Base-by-base conservation (phyloP, 2,888 invertebrate species). In the Oxyteleia sp. region DNA sequence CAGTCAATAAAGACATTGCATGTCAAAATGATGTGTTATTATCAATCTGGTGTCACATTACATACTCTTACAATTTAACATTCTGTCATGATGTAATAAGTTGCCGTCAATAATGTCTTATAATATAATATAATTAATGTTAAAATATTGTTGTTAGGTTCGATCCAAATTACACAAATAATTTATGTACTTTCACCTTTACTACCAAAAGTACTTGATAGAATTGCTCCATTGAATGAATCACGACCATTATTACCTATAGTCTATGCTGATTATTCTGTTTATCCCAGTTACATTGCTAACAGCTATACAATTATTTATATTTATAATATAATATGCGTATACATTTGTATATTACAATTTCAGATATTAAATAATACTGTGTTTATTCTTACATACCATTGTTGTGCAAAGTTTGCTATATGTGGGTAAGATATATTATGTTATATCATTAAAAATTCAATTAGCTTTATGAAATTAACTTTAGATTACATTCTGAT, bases 331-430 rank as follows among this genome's bases (percentile, higher is more conserved):
- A 11, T 78, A 13, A 1, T 53, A n/a, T 69, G 78, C 15, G 69
- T 78, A 23, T 78, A 69, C 29, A 69, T 78, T 8, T 78, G 78
- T 55, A 23, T 53, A 18, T 23, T 78, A 20, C 78, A 78, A 29
- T 69, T 78, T 63, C 78, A 78, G 55, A 69, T 78, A 32, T 20
- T 78, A 29, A 78, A 78, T 23, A 78, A 69, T 45, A 78, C 69
- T 23, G 63, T 78, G 10, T 78, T 78, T 68, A 69, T 78, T 11
- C 66, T 76, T 2, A 68, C 76, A 1, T 76, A 76, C 18, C 76
- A 76, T 32, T 61, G 68, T 16, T 76, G 76, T 53, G 76, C 76
- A 32, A 76, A 76, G 23, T 68, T 68, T 53, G 61, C 45, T 8
- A 53, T 68, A 51, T 68, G 51, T 43, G 76, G 76, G 76, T 76